These are phyloP conservation scores for Thecophora atra DNA, from an alignment of 2,888 invertebrate species.

Conservation along the genomic window DNA sequence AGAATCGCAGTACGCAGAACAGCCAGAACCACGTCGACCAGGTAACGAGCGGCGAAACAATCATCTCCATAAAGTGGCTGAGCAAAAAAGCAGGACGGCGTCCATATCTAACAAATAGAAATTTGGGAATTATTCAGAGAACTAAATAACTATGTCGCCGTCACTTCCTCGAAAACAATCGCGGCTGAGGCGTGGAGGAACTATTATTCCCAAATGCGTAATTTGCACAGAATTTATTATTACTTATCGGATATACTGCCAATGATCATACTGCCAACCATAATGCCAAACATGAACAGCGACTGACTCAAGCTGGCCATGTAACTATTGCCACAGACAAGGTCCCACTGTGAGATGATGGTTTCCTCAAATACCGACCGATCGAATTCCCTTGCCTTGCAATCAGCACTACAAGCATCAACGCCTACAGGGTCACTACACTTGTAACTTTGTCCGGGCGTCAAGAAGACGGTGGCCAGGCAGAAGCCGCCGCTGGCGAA, in stretches of 20 bases:
- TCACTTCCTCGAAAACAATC: no score
- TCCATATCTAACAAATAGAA: no score
- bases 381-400: constrained; percentile 70
- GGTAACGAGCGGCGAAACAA: constrained; percentile 77
- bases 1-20: constrained; percentile 75
- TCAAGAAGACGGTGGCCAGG: constrained; percentile 79
- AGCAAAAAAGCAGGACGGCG: no score
- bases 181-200: no score
- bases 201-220: no score
- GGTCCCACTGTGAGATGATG: constrained; percentile 79
- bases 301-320: constrained; percentile 80
- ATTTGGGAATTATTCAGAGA: no score
- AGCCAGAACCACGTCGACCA: no score
- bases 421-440: constrained; percentile 65
- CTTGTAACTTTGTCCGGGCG: constrained; percentile 72
- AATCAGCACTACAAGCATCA: constrained; percentile 68
- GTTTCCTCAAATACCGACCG: constrained; percentile 75
- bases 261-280: constrained; percentile 79
- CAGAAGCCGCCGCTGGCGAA: constrained; percentile 86
- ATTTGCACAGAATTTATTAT: no score
- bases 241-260: constrained; percentile 82
- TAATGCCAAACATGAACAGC: constrained; percentile 80
- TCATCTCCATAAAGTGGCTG: constrained; percentile 78
- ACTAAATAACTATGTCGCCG: no score
- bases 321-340: constrained; percentile 70